These are phyloP conservation scores for Petromus typicus DNA, from an alignment of 2,113 vertebrate species.

Conservation along the genomic window DNA sequence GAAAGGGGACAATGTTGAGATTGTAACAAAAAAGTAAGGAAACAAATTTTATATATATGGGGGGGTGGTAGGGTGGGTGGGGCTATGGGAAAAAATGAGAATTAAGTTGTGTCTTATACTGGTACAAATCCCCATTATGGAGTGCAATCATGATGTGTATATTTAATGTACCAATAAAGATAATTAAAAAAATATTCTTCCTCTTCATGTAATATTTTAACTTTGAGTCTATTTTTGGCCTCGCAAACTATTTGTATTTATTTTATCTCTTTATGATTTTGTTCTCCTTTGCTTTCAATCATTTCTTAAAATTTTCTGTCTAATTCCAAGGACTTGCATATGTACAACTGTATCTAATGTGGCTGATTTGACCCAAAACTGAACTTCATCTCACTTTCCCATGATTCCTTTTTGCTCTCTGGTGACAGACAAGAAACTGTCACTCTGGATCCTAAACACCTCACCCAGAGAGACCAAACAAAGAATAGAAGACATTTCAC, in stretches of 20 bases:
- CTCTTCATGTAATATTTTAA: neutral
- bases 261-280: neutral
- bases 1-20: too few species aligned
- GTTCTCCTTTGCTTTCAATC: neutral
- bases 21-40: too few species aligned
- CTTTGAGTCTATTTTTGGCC: neutral
- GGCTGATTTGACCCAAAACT: slow-evolving; percentile 5
- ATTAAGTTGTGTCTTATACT: too few species aligned
- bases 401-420: neutral
- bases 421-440: neutral
- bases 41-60: too few species aligned
- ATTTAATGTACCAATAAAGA: too few species aligned
- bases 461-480: slow-evolving; percentile 12
- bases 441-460: neutral
- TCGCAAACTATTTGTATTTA: neutral
- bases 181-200: neutral
- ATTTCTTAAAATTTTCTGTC: neutral
- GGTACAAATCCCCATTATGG: too few species aligned
- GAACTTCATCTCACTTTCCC: neutral
- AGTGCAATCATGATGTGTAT: too few species aligned
- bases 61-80: too few species aligned
- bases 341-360: neutral
- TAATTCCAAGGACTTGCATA: slow-evolving; percentile 12
- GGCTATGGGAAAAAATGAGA: too few species aligned
- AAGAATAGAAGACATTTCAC: neutral